phyloP scores from a whole-genome alignment of 2,888 invertebrate species.

The Leptothorax acervorum region DNA sequence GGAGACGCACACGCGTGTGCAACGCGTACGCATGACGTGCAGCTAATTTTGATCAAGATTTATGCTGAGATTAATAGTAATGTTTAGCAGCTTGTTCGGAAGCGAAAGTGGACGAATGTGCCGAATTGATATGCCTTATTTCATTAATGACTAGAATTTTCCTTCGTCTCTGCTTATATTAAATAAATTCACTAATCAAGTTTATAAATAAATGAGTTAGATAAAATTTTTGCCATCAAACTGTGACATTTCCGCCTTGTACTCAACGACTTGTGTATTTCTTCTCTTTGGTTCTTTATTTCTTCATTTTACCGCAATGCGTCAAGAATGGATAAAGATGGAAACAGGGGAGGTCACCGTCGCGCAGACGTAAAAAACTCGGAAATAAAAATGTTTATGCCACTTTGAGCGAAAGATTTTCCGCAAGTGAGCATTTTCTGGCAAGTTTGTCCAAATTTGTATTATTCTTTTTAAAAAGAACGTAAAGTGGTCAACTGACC shows the following conservation, averaged over 20 bases:
- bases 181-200: not conserved
- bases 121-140: not conserved
- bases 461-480: not conserved
- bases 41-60: conserved; percentile 41
- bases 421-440: not conserved
- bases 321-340: conserved; percentile 2
- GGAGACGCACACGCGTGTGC: conserved; percentile 44
- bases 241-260: not conserved
- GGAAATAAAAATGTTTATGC: not conserved
- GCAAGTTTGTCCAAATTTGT: not conserved
- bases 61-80: conserved; percentile 20
- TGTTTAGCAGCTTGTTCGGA: not conserved
- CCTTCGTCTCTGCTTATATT: not conserved
- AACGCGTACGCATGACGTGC: conserved; percentile 46
- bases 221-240: not conserved
- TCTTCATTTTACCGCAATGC: conserved; percentile 27
- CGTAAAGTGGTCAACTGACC: not conserved
- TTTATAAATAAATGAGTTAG: not conserved
- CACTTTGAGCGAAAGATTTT: not conserved
- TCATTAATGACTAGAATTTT: not conserved
- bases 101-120: conserved; percentile 19
- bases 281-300: not conserved
- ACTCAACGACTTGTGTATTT: not conserved
- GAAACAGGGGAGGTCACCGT: not conserved
- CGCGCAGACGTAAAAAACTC: not conserved